Evolutionary conservation across 2,797 vertebrate genomes (phyloP).

Genomic region (Lemur catta): DNA sequence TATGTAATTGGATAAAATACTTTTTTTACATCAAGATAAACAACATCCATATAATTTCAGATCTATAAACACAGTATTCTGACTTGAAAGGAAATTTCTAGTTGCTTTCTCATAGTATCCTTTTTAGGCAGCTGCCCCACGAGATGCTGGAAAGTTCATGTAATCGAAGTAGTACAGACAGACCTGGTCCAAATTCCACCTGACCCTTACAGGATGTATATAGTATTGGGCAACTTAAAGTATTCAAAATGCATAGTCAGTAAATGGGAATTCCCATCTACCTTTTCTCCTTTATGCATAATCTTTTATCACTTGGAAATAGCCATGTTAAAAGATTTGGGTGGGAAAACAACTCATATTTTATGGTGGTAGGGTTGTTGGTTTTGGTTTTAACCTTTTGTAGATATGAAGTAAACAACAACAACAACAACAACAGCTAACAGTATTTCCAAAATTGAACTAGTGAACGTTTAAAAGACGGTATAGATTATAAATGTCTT

Average conservation of each 20-base stretch:
- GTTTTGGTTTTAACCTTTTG: slow-evolving; percentile 40
- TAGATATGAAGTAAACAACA: background rate
- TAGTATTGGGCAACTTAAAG: background rate
- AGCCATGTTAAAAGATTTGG: background rate
- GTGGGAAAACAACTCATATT: background rate
- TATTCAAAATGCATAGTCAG: background rate
- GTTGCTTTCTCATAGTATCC: background rate
- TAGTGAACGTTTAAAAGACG: background rate
- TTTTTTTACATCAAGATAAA: background rate
- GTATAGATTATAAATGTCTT: background rate
- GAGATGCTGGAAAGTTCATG: background rate
- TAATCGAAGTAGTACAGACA: background rate
- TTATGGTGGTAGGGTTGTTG: background rate
- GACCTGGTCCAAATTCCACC: background rate
- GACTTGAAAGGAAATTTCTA: slow-evolving; percentile 66
- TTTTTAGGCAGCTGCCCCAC: background rate
- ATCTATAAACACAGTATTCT: background rate
- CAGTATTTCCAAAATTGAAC: background rate
- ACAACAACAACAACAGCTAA: no score
- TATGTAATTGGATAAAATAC: background rate
- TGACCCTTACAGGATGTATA: background rate
- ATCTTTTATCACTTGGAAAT: background rate
- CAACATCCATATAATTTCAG: background rate
- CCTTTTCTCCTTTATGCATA: background rate
- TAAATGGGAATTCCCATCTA: background rate